These are phyloP conservation scores for Diaphora mendica DNA, from an alignment of 2,888 invertebrate species.

Conservation along the genomic window DNA sequence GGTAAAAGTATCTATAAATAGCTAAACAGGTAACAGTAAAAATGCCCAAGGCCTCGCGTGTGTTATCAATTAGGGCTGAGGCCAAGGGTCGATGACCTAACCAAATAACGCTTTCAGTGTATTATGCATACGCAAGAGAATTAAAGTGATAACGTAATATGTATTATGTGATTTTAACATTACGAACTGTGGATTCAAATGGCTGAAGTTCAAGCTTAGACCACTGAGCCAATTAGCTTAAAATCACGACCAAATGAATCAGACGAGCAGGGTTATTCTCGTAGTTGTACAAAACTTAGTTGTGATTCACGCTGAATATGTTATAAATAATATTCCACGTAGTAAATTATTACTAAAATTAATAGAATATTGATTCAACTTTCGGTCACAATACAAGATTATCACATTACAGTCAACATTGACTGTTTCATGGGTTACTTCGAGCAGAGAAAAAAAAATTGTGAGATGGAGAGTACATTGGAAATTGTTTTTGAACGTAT, in stretches of 20 bases:
- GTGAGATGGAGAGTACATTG: too few species aligned
- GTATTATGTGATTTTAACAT: neutral
- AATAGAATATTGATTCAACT: too few species aligned
- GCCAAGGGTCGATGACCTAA: neutral
- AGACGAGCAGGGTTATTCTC: neutral
- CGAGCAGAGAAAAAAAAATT: too few species aligned
- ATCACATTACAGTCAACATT: too few species aligned
- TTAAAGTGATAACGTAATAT: neutral
- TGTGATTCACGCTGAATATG: too few species aligned
- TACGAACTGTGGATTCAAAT: neutral
- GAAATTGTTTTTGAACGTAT: too few species aligned
- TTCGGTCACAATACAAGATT: too few species aligned
- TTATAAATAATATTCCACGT: too few species aligned
- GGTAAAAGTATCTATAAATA: neutral
- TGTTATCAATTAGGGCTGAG: neutral
- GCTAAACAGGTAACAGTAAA: neutral
- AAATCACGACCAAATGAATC: neutral
- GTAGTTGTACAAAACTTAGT: neutral
- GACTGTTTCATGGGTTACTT: too few species aligned
- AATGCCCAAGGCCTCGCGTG: neutral
- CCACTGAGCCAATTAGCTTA: neutral
- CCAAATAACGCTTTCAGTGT: neutral
- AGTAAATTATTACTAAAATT: too few species aligned
- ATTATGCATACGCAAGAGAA: neutral
- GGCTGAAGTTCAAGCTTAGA: neutral